These are phyloP conservation scores for Circaetus cinerascens DNA, from an alignment of 2,113 vertebrate species.

Conservation along the genomic window DNA sequence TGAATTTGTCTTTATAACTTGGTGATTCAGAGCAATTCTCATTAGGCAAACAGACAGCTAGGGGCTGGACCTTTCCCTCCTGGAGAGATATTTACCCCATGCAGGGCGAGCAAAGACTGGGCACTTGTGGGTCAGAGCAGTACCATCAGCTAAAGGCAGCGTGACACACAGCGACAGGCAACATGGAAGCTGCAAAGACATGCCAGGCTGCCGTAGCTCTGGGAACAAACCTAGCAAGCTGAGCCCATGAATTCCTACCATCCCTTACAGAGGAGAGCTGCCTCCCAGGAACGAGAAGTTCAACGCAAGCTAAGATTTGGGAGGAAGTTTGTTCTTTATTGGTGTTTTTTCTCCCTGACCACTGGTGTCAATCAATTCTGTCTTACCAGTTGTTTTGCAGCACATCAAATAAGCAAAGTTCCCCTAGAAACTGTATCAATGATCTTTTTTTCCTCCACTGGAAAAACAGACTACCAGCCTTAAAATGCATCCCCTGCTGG, in stretches of 20 bases:
- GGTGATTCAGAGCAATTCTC: background rate
- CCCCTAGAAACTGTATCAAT: background rate
- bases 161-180: rapidly evolving
- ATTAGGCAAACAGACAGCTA: background rate
- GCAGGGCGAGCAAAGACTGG: background rate
- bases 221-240: background rate
- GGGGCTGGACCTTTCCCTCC: background rate
- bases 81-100: background rate
- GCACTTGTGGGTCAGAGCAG: background rate
- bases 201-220: background rate
- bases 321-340: background rate
- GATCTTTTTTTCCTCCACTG: background rate
- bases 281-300: background rate
- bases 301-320: background rate
- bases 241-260: background rate
- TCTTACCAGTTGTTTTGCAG: background rate
- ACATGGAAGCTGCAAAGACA: background rate
- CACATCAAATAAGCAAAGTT: background rate
- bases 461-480: background rate
- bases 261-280: background rate
- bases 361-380: background rate
- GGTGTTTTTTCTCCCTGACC: background rate
- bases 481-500: background rate
- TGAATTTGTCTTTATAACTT: background rate
- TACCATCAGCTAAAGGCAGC: background rate